A percentile compares a stretch with the other conserved stretches of the same genome.
phyloP scores from a whole-genome alignment of 1,140 invertebrate species.

The Colletes gigas region DNA sequence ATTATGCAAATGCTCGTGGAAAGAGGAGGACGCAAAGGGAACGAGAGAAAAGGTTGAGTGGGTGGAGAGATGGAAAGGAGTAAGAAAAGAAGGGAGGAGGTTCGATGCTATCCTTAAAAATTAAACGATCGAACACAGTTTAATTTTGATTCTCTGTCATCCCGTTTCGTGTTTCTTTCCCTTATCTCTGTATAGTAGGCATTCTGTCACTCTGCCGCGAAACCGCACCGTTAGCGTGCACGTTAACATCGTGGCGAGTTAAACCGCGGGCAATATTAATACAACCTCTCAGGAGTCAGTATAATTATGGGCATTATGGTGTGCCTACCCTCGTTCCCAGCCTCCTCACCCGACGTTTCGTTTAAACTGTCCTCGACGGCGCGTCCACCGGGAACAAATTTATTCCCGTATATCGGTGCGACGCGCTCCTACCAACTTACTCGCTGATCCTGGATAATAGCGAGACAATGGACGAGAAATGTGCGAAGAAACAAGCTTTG shows the following conservation, averaged over 20 bases:
- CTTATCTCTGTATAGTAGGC: neutral
- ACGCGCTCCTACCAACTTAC: conserved; percentile 32
- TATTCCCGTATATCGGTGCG: conserved; percentile 58
- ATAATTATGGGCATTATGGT: conserved; percentile 52
- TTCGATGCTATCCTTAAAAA: conserved; percentile 35
- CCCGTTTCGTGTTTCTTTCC: no score
- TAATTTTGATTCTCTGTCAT: neutral
- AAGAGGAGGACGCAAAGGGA: conserved; percentile 40
- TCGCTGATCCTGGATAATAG: conserved; percentile 61
- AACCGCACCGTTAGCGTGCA: conserved; percentile 36
- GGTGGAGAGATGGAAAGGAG: conserved; percentile 8
- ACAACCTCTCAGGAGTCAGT: conserved; percentile 44
- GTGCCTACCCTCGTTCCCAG: conserved; percentile 20
- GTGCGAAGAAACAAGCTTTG: conserved; percentile 44
- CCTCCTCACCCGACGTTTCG: conserved; percentile 42
- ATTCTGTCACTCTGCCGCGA: neutral
- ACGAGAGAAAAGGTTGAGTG: conserved; percentile 20
- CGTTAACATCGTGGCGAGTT: conserved; percentile 52
- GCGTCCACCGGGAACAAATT: conserved; percentile 50
- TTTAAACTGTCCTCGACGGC: conserved; percentile 53
- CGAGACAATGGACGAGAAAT: conserved; percentile 48
- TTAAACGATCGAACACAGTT: conserved; percentile 37
- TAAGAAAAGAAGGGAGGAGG: conserved; percentile 21
- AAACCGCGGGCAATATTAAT: conserved; percentile 52
- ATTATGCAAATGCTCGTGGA: conserved; percentile 64